These are phyloP conservation scores for Peromyscus melanophrys DNA, from an alignment of 2,797 vertebrate genomes.

Conservation along the genomic window DNA sequence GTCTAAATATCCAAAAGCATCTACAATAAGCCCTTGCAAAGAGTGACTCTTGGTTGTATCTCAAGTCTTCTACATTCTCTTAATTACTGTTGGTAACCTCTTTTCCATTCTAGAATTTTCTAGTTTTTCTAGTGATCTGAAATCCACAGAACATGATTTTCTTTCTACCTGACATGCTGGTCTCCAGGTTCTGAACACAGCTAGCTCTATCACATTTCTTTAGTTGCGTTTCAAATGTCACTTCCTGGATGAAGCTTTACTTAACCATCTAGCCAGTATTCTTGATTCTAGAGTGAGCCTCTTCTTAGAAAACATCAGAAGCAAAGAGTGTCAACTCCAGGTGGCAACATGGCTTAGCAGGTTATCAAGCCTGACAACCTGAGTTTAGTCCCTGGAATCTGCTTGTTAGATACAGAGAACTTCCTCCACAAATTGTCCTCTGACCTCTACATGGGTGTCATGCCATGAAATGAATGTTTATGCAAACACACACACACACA, in stretches of 20 bases:
- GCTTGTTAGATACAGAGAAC: neutral
- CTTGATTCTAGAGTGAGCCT: neutral
- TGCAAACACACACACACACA: too few species aligned
- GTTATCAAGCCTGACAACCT: neutral
- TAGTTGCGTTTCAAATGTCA: constrained; percentile 6
- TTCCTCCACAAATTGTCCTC: neutral
- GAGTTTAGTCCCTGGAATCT: neutral
- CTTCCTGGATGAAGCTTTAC: neutral
- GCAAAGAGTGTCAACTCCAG: neutral
- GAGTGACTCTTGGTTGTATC: neutral
- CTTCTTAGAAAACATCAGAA: neutral
- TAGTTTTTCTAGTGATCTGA: neutral
- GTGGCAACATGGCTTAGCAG: too few species aligned
- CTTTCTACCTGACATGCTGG: neutral
- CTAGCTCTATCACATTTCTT: neutral
- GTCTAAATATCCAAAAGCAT: neutral
- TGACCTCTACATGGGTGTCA: neutral
- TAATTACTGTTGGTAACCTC: neutral
- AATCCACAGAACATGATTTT: neutral
- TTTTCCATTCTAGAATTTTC: neutral
- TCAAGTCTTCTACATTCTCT: neutral
- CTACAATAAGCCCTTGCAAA: neutral
- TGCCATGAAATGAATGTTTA: neutral
- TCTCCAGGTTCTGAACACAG: neutral
- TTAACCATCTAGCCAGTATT: neutral